A percentile compares a stretch with the other conserved stretches of the same genome.
Conservation (phyloP, 2,888 invertebrate genomes). For the Isoperla grammatica region DNA sequence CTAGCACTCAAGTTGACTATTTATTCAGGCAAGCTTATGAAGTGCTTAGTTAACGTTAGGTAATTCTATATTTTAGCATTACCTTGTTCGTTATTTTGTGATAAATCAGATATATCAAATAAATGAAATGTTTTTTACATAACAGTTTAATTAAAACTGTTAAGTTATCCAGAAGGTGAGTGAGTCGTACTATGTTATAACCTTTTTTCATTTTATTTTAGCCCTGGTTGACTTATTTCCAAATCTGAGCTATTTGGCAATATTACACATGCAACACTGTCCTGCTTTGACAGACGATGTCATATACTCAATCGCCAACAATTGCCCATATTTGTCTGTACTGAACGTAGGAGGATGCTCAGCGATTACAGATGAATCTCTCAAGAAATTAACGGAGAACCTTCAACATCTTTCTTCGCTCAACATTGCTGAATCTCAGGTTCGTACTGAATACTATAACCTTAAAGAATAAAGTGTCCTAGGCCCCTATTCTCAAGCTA, state of each 20-base stretch:
- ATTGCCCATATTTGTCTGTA: constrained; percentile 19
- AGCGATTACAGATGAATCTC: constrained; percentile 39
- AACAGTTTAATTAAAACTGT: too few species aligned
- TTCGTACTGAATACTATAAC: constrained; percentile 36
- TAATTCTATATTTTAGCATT: too few species aligned
- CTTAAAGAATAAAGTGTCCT: too few species aligned
- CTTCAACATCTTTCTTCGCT: constrained; percentile 38
- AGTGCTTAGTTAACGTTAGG: too few species aligned
- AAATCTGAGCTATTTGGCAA: constrained; percentile 35
- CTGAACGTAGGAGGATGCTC: constrained; percentile 34
- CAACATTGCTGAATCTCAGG: constrained; percentile 41
- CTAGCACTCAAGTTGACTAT: too few species aligned
- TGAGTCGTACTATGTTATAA: too few species aligned
- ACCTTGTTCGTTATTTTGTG: too few species aligned
- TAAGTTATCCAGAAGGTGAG: too few species aligned
- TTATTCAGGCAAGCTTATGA: too few species aligned
- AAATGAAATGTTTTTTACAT: too few species aligned
- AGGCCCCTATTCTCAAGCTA: too few species aligned
- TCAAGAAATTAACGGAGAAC: constrained; percentile 35
- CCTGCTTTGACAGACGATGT: constrained; percentile 26
- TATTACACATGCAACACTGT: constrained; percentile 38
- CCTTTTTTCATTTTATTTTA: constrained; percentile 34
- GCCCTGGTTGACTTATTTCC: constrained; percentile 38
- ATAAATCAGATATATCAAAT: too few species aligned
- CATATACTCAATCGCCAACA: constrained; percentile 18